Evolutionary conservation across 2,113 vertebrate genomes (phyloP).

Genomic region (Felis chaus): DNA sequence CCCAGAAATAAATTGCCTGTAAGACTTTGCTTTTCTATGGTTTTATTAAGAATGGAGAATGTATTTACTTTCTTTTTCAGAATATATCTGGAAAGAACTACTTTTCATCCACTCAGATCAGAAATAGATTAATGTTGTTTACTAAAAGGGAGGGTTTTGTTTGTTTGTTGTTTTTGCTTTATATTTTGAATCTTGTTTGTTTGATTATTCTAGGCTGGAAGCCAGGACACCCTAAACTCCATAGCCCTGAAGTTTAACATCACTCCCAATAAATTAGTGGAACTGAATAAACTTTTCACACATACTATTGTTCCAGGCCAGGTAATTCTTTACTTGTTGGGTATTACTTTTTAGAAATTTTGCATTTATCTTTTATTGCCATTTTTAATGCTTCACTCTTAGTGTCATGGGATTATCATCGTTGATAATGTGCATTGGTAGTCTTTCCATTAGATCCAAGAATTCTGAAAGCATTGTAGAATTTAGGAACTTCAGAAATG

Average conservation of each 20-base stretch:
- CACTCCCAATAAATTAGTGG: slow-evolving; percentile 97
- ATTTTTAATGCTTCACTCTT: not conserved
- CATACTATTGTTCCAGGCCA: slow-evolving; percentile 95
- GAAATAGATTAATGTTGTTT: not conserved
- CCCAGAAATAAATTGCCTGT: not conserved
- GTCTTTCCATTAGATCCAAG: not conserved
- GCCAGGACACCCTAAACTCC: slow-evolving; percentile 93
- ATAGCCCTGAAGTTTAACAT: slow-evolving; percentile 97
- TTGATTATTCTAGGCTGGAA: slow-evolving; percentile 88
- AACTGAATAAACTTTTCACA: slow-evolving; percentile 96
- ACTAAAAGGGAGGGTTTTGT: not conserved
- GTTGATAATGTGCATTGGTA: not conserved
- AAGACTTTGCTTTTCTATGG: not conserved
- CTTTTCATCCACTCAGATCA: not conserved
- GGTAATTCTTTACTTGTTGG: slow-evolving; percentile 84
- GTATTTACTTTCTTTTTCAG: not conserved
- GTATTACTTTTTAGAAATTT: slow-evolving; percentile 43
- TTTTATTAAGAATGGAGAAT: slow-evolving; percentile 18
- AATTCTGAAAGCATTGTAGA: not conserved
- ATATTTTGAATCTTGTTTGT: slow-evolving; percentile 24
- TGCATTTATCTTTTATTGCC: not conserved
- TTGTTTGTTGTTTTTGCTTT: not conserved
- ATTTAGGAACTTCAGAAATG: not conserved
- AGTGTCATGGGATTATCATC: not conserved
- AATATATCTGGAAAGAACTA: not conserved